These are phyloP conservation scores for Tenthredo distinguenda DNA, from an alignment of 2,888 invertebrate genomes.

Conservation along the genomic window DNA sequence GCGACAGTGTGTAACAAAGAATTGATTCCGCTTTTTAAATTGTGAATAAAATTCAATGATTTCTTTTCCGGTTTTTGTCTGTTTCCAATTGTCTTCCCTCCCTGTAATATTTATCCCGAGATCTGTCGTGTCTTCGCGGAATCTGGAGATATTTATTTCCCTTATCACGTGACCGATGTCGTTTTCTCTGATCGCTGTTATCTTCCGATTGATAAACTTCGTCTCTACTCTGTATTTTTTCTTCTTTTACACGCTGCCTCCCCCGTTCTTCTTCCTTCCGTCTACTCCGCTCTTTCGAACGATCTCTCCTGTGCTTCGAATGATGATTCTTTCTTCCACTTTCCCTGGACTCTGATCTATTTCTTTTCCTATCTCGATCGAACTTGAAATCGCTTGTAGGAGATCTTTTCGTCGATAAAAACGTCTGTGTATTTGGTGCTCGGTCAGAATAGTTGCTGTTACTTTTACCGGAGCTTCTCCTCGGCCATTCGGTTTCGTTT, in stretches of 20 bases:
- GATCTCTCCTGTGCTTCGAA: constrained; percentile 26
- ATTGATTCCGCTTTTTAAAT: not conserved
- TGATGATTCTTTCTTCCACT: constrained; percentile 25
- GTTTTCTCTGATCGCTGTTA: constrained; percentile 40
- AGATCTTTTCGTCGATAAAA: constrained; percentile 22
- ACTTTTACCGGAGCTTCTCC: not conserved
- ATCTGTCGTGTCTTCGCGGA: not conserved
- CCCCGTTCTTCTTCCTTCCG: constrained; percentile 23
- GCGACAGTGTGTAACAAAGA: not conserved
- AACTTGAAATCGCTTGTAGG: not conserved
- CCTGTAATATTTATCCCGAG: not conserved
- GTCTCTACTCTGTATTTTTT: constrained; percentile 32
- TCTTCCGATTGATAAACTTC: constrained; percentile 37
- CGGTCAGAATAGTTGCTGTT: constrained; percentile 27
- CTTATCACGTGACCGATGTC: constrained; percentile 13
- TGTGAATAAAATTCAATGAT: not conserved
- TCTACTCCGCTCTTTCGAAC: constrained; percentile 5
- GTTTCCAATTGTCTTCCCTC: not conserved
- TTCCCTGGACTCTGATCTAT: constrained; percentile 19
- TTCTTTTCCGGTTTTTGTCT: not conserved
- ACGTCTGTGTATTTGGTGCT: not conserved
- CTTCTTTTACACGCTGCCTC: not conserved
- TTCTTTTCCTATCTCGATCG: not conserved
- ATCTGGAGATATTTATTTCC: not conserved
- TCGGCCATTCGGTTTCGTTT: constrained; percentile 12